Conservation (phyloP, 1,140 invertebrate species). For the Drosophila oshimai region DNA sequence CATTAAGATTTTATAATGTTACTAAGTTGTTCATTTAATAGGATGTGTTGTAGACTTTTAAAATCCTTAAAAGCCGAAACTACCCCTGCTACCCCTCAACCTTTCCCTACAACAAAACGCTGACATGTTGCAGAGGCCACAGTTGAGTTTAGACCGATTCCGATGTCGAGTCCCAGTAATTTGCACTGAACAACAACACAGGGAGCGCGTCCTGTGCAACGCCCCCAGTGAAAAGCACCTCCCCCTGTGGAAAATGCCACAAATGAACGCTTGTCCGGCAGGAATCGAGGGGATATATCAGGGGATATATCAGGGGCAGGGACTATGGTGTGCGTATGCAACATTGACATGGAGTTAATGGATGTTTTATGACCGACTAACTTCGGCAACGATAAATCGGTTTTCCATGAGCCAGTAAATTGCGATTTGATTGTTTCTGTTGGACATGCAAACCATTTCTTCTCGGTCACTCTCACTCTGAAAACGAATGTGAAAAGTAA, state of each 20-base stretch:
- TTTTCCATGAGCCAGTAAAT: conserved; percentile 79
- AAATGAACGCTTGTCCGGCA: conserved; percentile 67
- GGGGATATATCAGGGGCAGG: background rate
- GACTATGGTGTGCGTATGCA: conserved; percentile 47
- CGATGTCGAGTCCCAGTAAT: conserved; percentile 49
- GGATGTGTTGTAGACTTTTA: no score
- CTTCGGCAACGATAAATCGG: conserved; percentile 78
- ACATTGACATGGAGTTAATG: conserved; percentile 80
- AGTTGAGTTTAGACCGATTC: conserved; percentile 23
- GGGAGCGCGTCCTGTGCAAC: conserved; percentile 19
- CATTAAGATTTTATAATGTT: no score
- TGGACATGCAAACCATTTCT: conserved; percentile 72
- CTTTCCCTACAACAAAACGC: conserved; percentile 50
- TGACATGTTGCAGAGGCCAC: conserved; percentile 65
- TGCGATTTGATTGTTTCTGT: conserved; percentile 80
- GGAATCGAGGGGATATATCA: background rate
- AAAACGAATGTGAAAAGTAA: conserved; percentile 65
- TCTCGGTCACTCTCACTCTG: conserved; percentile 8
- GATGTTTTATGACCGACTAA: conserved; percentile 80
- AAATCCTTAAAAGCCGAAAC: background rate
- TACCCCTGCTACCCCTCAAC: background rate
- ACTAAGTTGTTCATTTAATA: no score
- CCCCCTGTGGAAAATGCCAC: conserved; percentile 47
- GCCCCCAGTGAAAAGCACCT: conserved; percentile 19
- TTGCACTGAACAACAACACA: conserved; percentile 46